Conservation (phyloP, 2,888 invertebrate genomes). For the Eristalinus sepulchralis region DNA sequence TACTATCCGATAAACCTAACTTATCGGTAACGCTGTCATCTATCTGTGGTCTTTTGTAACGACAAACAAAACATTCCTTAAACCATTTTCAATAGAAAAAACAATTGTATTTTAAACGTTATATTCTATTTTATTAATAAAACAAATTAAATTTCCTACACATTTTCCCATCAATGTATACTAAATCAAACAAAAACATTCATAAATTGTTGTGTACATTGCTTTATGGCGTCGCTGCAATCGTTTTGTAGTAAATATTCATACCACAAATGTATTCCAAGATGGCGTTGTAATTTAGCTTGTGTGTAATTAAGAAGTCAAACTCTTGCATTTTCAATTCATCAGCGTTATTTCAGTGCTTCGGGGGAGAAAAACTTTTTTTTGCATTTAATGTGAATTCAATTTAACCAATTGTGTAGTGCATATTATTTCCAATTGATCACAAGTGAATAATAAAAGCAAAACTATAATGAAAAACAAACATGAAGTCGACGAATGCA, state of each 20-base stretch:
- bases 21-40: neutral
- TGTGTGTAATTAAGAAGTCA: conserved; percentile 76
- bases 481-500: conserved; percentile 55
- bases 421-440: neutral
- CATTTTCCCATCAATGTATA: neutral
- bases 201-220: neutral
- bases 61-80: neutral
- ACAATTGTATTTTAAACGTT: neutral
- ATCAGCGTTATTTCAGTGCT: conserved; percentile 21
- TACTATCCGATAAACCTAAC: neutral
- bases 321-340: conserved; percentile 66
- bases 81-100: neutral
- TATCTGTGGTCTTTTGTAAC: neutral
- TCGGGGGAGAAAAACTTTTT: neutral
- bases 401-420: neutral
- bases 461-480: conserved; percentile 47
- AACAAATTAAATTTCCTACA: neutral
- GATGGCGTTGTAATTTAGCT: conserved; percentile 72
- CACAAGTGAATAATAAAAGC: conserved; percentile 11
- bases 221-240: conserved; percentile 15
- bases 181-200: neutral
- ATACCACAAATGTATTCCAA: conserved; percentile 59
- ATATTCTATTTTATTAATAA: neutral
- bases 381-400: neutral
- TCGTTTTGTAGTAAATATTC: conserved; percentile 25